Base-by-base conservation (phyloP, 2,888 invertebrate genomes). In the Apodemia mormo region DNA sequence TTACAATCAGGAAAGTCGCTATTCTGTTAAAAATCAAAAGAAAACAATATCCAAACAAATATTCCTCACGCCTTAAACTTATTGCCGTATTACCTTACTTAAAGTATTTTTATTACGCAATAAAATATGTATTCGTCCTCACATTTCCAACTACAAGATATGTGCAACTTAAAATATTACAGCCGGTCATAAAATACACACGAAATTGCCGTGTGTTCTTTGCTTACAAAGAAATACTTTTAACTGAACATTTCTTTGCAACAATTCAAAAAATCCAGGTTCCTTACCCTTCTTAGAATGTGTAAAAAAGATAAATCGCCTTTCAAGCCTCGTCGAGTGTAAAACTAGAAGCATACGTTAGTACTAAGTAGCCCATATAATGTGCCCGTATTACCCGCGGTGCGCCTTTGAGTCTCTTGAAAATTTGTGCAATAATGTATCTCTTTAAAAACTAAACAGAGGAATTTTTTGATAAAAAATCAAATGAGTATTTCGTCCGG, bases 241-340 rank as follows among this genome's bases (percentile, higher is more conserved):
- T 30, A 54, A 43, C 65, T 33, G 65, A 66, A 69, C 66, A 56
- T 65, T 69, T 65, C 65, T 65, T 56, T 14, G 65, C 43, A 65
- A 69, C 69, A 69, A 69, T 69, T 30, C 65, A 12, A 4, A 45
- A 43, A 56, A 69, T 69, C 33, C 30, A 8, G 40, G 33, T 69
- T n/a, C 52, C 37, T 64, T 37, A 37, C 49, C 52, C 40, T 29
- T 29, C 43, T 30, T 54, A 69, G 69, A 69, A 69, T 43, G 65
- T 69, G 69, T 64, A 65, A 69, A 68, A 68, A 68, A 68, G 45
- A 49, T 54, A 67, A 61, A 61, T 68, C 61, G 61, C 61, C 8
- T 52, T 52, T 68, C 61, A 49, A 45, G 64, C 68, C 37, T 61
- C n/a, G 30, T 33, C 61, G 14, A 49, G 49, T 67, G 67, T 52